Conservation (phyloP, 2,113 vertebrate species). For the Aplodontia rufa region DNA sequence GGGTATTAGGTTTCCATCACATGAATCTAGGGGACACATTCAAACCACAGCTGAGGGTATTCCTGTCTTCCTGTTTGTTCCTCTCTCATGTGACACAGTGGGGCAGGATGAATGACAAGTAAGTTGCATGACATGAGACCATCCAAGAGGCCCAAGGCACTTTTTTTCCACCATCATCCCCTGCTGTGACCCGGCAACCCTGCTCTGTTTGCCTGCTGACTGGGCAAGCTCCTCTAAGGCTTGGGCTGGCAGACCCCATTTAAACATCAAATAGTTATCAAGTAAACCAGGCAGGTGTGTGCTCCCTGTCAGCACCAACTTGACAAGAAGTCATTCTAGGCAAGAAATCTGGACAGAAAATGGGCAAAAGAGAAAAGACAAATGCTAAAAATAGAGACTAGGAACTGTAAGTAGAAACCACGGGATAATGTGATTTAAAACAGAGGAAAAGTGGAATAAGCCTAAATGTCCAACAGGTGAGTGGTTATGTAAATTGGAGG, state of each 20-base stretch:
- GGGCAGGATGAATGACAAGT: fast-evolving
- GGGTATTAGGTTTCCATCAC: background rate
- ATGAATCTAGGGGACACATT: background rate
- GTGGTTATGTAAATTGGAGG: background rate
- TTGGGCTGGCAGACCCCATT: background rate
- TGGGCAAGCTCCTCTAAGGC: background rate
- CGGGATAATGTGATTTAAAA: background rate
- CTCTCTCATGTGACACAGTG: too few species aligned
- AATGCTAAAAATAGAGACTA: constrained; percentile 3
- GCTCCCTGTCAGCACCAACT: background rate
- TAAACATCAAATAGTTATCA: background rate
- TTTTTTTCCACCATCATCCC: background rate
- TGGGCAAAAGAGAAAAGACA: background rate
- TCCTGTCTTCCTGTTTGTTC: background rate
- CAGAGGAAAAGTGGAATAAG: background rate
- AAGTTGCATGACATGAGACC: fast-evolving
- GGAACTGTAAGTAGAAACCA: background rate
- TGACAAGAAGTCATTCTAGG: background rate
- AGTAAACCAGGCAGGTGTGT: background rate
- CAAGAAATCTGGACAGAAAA: background rate
- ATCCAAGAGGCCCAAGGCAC: background rate
- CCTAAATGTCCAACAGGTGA: background rate
- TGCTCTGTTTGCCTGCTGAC: background rate
- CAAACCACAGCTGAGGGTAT: background rate
- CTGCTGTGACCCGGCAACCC: background rate